Evolutionary conservation across 2,888 invertebrate genomes (phyloP), one percentile per base, ranked within the genome.

Genomic region (Rhogogaster chlorosoma): DNA sequence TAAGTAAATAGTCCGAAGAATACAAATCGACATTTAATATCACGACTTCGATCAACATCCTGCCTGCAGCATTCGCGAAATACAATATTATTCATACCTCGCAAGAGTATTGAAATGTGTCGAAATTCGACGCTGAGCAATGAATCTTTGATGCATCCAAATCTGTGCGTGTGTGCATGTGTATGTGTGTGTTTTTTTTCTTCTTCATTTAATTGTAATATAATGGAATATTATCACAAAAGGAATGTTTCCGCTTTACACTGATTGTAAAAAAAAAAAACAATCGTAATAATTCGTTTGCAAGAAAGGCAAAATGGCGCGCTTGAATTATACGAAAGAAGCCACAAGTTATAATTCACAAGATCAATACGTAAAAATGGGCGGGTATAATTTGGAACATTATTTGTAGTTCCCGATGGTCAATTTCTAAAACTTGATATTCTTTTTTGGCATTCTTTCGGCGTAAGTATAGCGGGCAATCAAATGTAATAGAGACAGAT

Each of bases 161-260:
- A 49, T 10, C 75, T 75, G 26, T 26, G 53, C 61, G 61, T 38
- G 18, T 38, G n/a, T 57, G 49, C 15, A 15, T 45, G 29, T 42
- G 26, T 45, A 18, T 45, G 6, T 26, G 45, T 45, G 22, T 53
- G 0, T 18, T 0, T 57, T 10, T 22, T 77, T 29, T 80, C 5
- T 57, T 38, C 42, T n/a, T 29, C 6, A 22, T 84, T 45, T 26
- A 12, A 22, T 84, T 57, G 12, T 9, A 32, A 84, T 18, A 36
- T 53, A 71, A n/a, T 83, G 85, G 29, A 45, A 70, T 53, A 85
- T 42, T 42, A 84, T 84, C 70, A 71, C 53, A 85, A 84, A 64
- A 22, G 57, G 80, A 80, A 80, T 80, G 80, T 80, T 38, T 22
- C 12, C 10, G 29, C 22, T 29, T 75, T 49, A 42, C n/a, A 77